Conservation (phyloP, 2,113 vertebrate genomes). For the Myodes glareolus region DNA sequence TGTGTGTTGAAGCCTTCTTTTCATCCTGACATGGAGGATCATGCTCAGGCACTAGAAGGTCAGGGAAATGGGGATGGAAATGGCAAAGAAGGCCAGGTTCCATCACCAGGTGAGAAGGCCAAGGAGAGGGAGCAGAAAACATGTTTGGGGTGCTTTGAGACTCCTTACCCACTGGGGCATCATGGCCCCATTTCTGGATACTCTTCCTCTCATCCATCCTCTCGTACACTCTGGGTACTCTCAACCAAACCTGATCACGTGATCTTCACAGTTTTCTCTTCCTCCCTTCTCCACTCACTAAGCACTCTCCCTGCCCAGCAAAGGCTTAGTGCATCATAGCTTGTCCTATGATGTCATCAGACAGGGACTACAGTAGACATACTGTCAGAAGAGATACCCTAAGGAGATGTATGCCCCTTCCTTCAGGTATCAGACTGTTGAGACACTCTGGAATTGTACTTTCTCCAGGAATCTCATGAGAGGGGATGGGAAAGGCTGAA, state of each 20-base stretch:
- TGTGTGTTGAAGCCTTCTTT: neutral
- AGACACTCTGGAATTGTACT: neutral
- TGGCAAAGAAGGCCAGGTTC: accelerated
- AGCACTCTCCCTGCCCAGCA: neutral
- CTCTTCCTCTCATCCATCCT: neutral
- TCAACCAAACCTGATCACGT: accelerated
- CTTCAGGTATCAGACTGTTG: neutral
- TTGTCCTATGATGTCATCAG: neutral
- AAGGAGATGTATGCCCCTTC: neutral
- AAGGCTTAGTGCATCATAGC: neutral
- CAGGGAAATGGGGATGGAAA: neutral
- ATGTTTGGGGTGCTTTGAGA: neutral
- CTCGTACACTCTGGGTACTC: neutral
- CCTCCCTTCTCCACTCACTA: neutral
- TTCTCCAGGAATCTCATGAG: neutral
- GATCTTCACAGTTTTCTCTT: accelerated
- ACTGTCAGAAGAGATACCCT: neutral
- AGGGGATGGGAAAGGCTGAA: neutral
- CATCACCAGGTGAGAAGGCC: neutral
- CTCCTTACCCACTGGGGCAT: too few species aligned
- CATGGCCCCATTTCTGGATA: too few species aligned
- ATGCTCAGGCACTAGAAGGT: neutral
- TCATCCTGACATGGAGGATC: neutral
- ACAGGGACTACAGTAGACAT: neutral
- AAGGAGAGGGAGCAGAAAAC: neutral